Evolutionary conservation across 2,113 vertebrate genomes (phyloP).

Genomic region (Lamprotornis superbus): DNA sequence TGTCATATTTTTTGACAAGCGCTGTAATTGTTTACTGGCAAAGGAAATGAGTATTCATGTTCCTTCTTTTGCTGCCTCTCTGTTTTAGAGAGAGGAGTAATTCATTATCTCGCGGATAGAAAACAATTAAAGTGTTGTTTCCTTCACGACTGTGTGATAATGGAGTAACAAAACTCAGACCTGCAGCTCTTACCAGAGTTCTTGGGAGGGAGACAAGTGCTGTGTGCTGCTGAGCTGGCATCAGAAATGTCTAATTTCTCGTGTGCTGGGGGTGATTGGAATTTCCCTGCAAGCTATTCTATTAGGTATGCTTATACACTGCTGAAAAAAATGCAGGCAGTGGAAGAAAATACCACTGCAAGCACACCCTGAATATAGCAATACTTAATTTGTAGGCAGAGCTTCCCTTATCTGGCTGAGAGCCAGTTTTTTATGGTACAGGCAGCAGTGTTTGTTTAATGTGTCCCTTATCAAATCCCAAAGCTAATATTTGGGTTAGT

Average conservation of each 20-base stretch:
- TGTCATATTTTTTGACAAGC: not conserved
- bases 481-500: constrained; percentile 41
- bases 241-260: not conserved
- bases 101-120: not conserved
- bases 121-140: constrained; percentile 25
- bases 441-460: constrained; percentile 17
- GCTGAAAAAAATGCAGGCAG: not conserved
- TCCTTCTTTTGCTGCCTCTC: not conserved
- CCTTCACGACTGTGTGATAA: not conserved
- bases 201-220: not conserved
- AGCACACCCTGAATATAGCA: not conserved
- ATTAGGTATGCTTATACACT: not conserved
- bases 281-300: constrained; percentile 22
- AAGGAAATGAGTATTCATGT: constrained; percentile 7
- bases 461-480: constrained; percentile 33
- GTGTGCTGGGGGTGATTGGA: not conserved
- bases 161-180: not conserved
- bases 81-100: not conserved
- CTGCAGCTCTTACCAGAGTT: not conserved
- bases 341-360: not conserved
- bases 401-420: not conserved
- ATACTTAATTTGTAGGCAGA: not conserved
- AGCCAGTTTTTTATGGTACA: not conserved
- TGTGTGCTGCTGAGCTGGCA: not conserved
- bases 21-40: constrained; percentile 2